Conservation (phyloP, 2,113 vertebrate genomes). For the Pycnonotus jocosus region DNA sequence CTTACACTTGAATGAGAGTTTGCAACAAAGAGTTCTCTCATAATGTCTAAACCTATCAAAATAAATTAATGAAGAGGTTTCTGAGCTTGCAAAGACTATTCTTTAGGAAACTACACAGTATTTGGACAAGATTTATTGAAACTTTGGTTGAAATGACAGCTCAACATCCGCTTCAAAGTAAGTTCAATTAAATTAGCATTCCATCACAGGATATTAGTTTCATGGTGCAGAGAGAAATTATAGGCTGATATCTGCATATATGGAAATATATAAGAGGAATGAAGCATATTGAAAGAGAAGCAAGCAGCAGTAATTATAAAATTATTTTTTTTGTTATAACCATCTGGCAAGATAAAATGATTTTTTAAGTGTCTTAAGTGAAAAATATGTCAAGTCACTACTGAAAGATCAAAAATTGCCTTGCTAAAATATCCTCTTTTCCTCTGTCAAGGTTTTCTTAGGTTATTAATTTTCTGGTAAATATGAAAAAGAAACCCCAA, state of each 20-base stretch:
- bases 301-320: background rate
- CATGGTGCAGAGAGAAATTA: background rate
- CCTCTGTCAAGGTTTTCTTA: background rate
- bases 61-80: background rate
- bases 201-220: background rate
- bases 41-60: background rate
- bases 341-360: background rate
- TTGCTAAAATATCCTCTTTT: background rate
- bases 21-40: background rate
- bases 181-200: conserved; percentile 21
- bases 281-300: background rate
- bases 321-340: background rate
- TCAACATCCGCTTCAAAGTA: background rate
- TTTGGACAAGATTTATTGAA: conserved; percentile 21
- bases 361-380: background rate
- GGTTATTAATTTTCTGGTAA: background rate
- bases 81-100: background rate
- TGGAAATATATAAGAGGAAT: background rate
- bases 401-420: background rate
- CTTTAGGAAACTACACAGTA: background rate
- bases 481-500: background rate
- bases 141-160: background rate
- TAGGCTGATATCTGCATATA: background rate
- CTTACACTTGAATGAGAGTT: background rate
- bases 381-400: background rate